Evolutionary conservation across 2,888 invertebrate species (phyloP), one percentile per base, ranked within the genome.

Genomic region (Formica aserva): DNA sequence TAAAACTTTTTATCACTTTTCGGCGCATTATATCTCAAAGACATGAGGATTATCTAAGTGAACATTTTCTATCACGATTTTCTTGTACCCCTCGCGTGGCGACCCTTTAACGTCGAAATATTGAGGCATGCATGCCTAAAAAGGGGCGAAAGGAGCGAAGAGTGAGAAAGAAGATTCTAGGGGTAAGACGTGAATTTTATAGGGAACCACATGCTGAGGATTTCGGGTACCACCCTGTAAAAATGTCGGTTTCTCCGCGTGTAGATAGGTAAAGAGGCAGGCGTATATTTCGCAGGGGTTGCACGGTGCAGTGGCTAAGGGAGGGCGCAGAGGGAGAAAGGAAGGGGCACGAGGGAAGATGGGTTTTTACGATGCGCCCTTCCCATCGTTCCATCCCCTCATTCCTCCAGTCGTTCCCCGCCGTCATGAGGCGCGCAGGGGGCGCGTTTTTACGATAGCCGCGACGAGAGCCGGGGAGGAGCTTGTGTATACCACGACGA

Each of bases 361-460:
- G 82, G 71, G 83, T 88, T 91, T 91, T 89, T 89, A 78, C 82
- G 81, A 52, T 77, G 76, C 84, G 85, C 78, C 86, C 87, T 76
- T 38, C 66, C 76, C 66, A 6, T 66, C 76, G 71, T 71, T 32
- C 76, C 77, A 62, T 63, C 71, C 78, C 69, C 81, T 63, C 67
- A 45, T 48, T 85, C 86, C 82, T 77, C 72, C 69, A 38, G 52
- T 85, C 86, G 18, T 45, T 45, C 15, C 45, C n/a, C 52, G 52
- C 52, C 72, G 82, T 84, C 66, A 88, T 88, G 89, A 86, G 86
- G 88, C 41, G 41, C 41, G 41, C 86, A 86, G 87, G 87, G n/a
- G 87, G 86, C 85, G 85, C 82, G 71, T 90, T 90, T 90, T 90
- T 90, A 78, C 76, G 63, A 48, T 67, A 57, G 65, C 35, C 63